Evolutionary conservation across 2,797 vertebrate species (phyloP), one percentile per base, ranked within the genome.

Genomic region (Sebastes aleutianus): DNA sequence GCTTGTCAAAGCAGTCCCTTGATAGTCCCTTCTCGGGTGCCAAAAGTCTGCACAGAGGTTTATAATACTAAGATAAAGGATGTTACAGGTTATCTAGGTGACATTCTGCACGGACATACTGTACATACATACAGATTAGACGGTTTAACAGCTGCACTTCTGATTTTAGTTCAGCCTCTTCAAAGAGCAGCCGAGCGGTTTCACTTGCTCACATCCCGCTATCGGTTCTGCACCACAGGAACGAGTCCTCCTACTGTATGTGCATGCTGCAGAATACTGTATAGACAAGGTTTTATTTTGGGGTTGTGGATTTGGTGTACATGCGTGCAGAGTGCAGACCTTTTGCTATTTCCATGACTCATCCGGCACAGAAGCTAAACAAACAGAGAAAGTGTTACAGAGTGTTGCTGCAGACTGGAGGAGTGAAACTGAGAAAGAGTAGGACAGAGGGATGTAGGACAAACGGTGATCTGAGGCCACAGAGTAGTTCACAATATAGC

Each of bases 401-500:
- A 8, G 47, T 24, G 61, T 27, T 43, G 4, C 31, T 26, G 54
- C 70, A 85, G 58, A 36, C 58, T 6, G 50, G 20, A 39, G 13
- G 71, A 18, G 31, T 53, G 70, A 83, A 69, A 78, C 58, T 29
- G 65, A 79, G 76, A 77, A 58, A 71, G 63, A 69, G 79, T 13
- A 26, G 29, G 59, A 32, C 2, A 9, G 58, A 73, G 36, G 36
- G 70, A 82, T 64, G 58, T 69, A 77, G 83, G 53, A 13, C 27
- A 3, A 36, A 78, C 43, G 22, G 11, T 84, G 70, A 82, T 22
- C 34, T 66, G 13, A 16, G 27, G 20, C 39, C 24, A 5, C 5
- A 26, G 22, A 67, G 9, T 5, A 56, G 36, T 29, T 50, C 7
- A 53, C 22, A 62, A 39, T 11, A 39, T 11, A 22, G 54, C 54